A percentile compares a stretch with the other conserved stretches of the same genome.
Conservation (phyloP, 2,797 vertebrate species). For the Crypturellus tataupa region DNA sequence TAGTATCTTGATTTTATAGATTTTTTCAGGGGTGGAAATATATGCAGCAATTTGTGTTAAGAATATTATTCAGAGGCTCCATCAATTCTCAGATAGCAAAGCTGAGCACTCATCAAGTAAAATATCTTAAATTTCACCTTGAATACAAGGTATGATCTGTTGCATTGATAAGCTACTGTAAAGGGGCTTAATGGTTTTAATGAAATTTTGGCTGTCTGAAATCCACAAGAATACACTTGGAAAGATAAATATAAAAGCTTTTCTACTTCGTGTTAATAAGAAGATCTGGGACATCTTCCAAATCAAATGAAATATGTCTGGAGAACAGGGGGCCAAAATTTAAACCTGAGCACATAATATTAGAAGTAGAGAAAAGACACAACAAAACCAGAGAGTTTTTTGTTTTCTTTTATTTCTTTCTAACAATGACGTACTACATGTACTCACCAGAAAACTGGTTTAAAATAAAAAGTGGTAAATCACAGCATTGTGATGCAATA, state of each 20-base stretch:
- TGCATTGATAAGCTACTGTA: neutral
- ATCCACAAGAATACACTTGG: neutral
- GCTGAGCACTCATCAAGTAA: neutral
- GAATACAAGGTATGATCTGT: neutral
- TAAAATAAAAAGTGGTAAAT: neutral
- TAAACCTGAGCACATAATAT: neutral
- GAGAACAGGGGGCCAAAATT: neutral
- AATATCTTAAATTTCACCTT: neutral
- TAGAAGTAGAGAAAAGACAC: neutral
- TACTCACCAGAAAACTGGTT: neutral
- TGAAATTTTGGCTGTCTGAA: neutral
- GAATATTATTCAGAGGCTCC: neutral
- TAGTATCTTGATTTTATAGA: neutral
- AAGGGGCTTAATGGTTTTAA: neutral
- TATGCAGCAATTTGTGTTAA: neutral
- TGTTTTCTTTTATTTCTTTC: neutral
- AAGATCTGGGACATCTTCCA: neutral
- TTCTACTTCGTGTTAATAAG: neutral
- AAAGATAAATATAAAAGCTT: neutral
- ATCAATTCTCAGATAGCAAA: neutral
- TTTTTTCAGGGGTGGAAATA: conserved; percentile 9
- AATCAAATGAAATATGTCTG: neutral
- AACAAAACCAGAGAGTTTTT: neutral
- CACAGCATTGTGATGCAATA: neutral
- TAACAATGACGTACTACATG: neutral